Percentiles rank a stretch among this genome's conserved stretches.
Evolutionary conservation across 2,888 invertebrate genomes (phyloP).

Genomic region (Napeogenes inachia): DNA sequence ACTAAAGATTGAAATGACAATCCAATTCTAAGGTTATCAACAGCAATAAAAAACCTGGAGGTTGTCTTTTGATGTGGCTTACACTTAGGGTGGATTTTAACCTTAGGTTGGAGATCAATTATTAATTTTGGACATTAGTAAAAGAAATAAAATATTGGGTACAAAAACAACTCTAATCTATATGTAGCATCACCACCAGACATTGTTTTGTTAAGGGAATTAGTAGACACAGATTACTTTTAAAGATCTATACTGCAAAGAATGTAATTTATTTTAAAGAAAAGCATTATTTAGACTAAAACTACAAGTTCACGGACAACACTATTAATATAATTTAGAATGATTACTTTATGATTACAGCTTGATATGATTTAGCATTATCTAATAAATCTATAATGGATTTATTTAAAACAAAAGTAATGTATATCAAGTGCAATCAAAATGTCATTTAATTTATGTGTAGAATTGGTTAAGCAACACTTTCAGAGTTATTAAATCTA

Average conservation of each 20-base stretch:
- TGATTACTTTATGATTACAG: constrained; percentile 35
- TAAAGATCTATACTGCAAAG: constrained; percentile 24
- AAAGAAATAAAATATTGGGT: not conserved
- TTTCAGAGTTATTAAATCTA: constrained; percentile 56
- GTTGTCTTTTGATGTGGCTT: no score
- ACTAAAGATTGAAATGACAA: no score
- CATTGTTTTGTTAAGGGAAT: constrained; percentile 41
- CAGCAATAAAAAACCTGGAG: not conserved
- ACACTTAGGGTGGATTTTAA: no score
- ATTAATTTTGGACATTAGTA: not conserved
- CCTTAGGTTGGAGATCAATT: no score
- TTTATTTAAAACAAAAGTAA: constrained; percentile 25
- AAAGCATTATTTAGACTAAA: constrained; percentile 33
- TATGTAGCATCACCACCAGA: constrained; percentile 41
- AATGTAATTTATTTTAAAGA: constrained; percentile 30
- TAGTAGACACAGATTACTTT: constrained; percentile 30
- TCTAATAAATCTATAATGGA: constrained; percentile 28
- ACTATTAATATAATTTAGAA: constrained; percentile 34
- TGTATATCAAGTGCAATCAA: constrained; percentile 38
- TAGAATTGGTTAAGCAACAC: constrained; percentile 47
- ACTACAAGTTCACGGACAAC: constrained; percentile 33
- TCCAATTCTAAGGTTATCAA: not conserved
- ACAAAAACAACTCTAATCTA: constrained; percentile 3
- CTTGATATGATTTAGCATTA: constrained; percentile 41
- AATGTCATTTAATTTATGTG: constrained; percentile 32